A percentile compares a stretch with the other conserved stretches of the same genome.
Conservation (phyloP, 2,888 invertebrate genomes). For the Mermis nigrescens region DNA sequence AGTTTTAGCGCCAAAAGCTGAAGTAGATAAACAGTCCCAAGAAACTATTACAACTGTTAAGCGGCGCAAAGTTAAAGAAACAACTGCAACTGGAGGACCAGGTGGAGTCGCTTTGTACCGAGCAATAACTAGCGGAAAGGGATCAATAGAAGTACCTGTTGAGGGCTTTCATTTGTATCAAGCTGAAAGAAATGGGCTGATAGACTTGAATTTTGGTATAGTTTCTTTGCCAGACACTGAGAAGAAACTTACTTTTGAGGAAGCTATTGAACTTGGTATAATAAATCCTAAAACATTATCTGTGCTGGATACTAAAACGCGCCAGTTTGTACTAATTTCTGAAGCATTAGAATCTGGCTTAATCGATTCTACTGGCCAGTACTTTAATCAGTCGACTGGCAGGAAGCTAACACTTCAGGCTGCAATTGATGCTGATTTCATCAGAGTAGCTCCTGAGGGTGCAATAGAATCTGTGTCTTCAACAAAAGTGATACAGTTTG, state of each 20-base stretch:
- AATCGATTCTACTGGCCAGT: conserved; percentile 23
- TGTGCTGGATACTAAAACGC: conserved; percentile 59
- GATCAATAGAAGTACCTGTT: conserved; percentile 50
- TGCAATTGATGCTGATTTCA: conserved; percentile 24
- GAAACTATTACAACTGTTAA: conserved; percentile 31
- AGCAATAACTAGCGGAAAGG: conserved; percentile 31
- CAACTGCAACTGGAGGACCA: conserved; percentile 26
- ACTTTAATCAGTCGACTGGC: conserved; percentile 11
- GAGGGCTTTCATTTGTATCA: conserved; percentile 64
- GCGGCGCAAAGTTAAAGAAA: conserved; percentile 27
- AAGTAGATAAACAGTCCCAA: conserved; percentile 16
- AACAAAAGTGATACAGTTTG: conserved; percentile 30
- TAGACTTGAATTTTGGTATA: conserved; percentile 61
- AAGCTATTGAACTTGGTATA: conserved; percentile 47
- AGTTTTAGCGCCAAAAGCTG: conserved; percentile 28
- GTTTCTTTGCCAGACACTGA: conserved; percentile 72
- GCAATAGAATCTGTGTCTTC: conserved; percentile 16
- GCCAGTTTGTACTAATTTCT: conserved; percentile 55
- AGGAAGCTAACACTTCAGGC: conserved; percentile 21
- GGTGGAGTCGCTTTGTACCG: conserved; percentile 27
- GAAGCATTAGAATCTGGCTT: conserved; percentile 62
- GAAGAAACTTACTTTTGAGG: conserved; percentile 59
- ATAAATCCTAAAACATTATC: conserved; percentile 58
- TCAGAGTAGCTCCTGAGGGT: conserved; percentile 25
- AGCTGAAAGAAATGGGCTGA: conserved; percentile 58